phyloP scores from a whole-genome alignment of 2,888 invertebrate genomes.

The Listrodromus nycthemerus region DNA sequence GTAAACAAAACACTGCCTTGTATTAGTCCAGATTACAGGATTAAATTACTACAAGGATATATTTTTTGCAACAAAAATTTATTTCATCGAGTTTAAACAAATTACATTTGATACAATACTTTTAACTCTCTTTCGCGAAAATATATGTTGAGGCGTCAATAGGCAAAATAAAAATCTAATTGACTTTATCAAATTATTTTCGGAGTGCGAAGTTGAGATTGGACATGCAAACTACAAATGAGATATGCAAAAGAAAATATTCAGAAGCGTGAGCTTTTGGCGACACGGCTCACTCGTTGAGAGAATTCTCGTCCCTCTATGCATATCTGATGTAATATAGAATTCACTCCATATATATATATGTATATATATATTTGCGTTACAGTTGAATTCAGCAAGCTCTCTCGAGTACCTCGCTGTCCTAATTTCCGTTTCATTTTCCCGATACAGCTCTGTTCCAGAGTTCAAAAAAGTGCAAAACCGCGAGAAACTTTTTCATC shows the following conservation, averaged over 20 bases:
- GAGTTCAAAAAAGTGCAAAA: slow-evolving; percentile 13
- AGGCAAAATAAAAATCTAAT: not conserved
- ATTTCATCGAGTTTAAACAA: not conserved
- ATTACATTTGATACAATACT: not conserved
- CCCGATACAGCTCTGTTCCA: slow-evolving; percentile 8
- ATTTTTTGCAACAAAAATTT: not conserved
- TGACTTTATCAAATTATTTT: not conserved
- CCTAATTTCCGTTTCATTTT: slow-evolving; percentile 28
- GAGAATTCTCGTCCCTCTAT: not conserved
- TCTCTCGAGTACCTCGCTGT: not conserved
- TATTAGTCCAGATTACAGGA: not conserved
- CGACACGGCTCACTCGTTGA: not conserved
- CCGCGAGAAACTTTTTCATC: slow-evolving; percentile 17
- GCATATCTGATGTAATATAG: slow-evolving; percentile 7
- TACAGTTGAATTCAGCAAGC: not conserved
- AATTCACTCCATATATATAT: not conserved
- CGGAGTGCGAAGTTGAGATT: not conserved
- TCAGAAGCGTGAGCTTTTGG: not conserved
- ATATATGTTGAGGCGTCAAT: not conserved
- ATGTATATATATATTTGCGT: not conserved
- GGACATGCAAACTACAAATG: not conserved
- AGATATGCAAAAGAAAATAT: not conserved
- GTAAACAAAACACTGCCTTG: not conserved
- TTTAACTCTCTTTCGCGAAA: not conserved
- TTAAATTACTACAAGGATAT: not conserved